These are phyloP conservation scores for Polymixis flavicincta DNA, from an alignment of 2,888 invertebrate genomes.

Conservation along the genomic window DNA sequence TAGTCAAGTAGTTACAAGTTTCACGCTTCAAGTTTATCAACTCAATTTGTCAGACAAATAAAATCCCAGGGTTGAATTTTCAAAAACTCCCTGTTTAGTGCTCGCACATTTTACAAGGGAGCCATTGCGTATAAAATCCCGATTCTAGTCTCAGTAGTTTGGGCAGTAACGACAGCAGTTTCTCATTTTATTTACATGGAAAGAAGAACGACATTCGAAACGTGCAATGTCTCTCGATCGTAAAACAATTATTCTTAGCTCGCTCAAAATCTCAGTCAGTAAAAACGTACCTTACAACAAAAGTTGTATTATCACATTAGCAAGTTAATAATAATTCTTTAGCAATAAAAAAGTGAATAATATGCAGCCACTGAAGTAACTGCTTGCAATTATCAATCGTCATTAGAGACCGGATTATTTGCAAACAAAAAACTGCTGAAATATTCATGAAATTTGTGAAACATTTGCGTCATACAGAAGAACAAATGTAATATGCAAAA, in stretches of 20 bases:
- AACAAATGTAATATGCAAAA: constrained; percentile 2
- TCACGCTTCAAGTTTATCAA: no score
- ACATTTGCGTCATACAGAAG: constrained; percentile 14
- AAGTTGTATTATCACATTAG: constrained; percentile 61
- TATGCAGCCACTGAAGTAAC: constrained; percentile 42
- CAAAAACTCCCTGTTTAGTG: no score
- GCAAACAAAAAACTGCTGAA: constrained; percentile 1
- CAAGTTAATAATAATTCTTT: constrained; percentile 60
- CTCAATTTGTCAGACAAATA: no score
- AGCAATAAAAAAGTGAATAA: constrained; percentile 65
- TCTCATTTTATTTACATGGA: neutral
- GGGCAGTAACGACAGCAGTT: no score
- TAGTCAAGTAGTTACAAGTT: no score
- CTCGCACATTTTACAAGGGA: no score
- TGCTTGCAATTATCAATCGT: constrained; percentile 51
- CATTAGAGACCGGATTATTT: constrained; percentile 42
- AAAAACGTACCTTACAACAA: constrained; percentile 49
- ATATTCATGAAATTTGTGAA: constrained; percentile 22
- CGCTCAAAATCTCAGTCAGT: constrained; percentile 1
- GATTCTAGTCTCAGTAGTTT: no score
- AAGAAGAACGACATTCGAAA: neutral
- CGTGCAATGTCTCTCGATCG: no score
- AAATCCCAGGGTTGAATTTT: no score
- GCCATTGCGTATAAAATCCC: no score
- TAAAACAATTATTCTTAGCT: no score